A percentile compares a stretch with the other conserved stretches of the same genome.
Conservation (phyloP, 2,113 vertebrate species). For the Phyllostomus hastatus region DNA sequence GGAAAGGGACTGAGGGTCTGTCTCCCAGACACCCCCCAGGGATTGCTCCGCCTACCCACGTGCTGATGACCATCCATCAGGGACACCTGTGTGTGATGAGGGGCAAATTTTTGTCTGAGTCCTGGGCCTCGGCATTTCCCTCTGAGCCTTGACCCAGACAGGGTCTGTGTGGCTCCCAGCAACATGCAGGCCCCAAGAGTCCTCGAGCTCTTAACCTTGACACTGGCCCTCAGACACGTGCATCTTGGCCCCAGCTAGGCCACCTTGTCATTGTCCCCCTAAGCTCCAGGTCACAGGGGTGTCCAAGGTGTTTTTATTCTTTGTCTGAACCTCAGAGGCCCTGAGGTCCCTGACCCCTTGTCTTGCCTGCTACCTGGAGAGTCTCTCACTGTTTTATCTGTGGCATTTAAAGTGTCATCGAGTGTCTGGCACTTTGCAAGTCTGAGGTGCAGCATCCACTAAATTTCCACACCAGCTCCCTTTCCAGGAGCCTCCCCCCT, state of each 20-base stretch:
- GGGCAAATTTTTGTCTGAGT: not conserved
- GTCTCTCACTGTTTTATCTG: slow-evolving; percentile 68
- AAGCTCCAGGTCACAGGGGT: not conserved
- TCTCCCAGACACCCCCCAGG: not conserved
- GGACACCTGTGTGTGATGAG: not conserved
- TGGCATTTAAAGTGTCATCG: slow-evolving; percentile 54
- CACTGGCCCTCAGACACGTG: not conserved
- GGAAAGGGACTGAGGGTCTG: not conserved
- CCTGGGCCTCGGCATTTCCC: not conserved
- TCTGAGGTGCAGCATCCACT: slow-evolving; percentile 38
- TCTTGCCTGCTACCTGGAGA: not conserved
- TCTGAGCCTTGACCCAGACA: not conserved
- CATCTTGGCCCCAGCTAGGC: not conserved
- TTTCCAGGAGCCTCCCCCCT: not conserved
- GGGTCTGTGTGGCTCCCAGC: not conserved
- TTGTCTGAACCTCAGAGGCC: slow-evolving; percentile 41
- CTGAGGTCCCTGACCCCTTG: slow-evolving; percentile 37
- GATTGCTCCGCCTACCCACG: not conserved
- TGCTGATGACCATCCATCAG: not conserved
- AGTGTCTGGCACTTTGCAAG: slow-evolving; percentile 58
- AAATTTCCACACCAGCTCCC: slow-evolving; percentile 20
- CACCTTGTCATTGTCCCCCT: slow-evolving; percentile 24
- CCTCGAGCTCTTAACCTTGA: rapidly evolving
- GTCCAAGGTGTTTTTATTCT: slow-evolving; percentile 56
- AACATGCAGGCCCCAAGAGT: rapidly evolving